phyloP scores from a whole-genome alignment of 2,113 vertebrate species.

The Agapornis roseicollis region DNA sequence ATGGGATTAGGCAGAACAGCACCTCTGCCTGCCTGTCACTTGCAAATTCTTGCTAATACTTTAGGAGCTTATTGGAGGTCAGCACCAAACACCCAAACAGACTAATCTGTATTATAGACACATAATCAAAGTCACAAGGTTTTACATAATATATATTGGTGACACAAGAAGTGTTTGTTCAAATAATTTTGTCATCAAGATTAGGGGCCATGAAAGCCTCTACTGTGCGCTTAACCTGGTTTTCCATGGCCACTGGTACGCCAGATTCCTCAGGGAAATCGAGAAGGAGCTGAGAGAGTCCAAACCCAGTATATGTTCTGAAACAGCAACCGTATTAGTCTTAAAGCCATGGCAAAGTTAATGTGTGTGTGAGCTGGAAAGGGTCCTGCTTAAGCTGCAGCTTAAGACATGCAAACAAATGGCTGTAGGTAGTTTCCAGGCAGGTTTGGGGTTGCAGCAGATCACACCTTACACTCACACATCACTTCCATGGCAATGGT shows the following conservation, averaged over 20 bases:
- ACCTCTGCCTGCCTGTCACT: conserved; percentile 71
- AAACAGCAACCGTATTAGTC: not conserved
- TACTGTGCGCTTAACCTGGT: conserved; percentile 62
- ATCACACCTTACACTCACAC: not conserved
- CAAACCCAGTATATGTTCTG: not conserved
- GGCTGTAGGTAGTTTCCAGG: not conserved
- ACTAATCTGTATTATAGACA: conserved; percentile 71
- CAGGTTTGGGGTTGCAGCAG: not conserved
- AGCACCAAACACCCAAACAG: conserved; percentile 74
- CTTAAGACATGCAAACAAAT: not conserved
- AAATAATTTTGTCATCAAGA: conserved; percentile 63
- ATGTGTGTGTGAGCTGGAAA: not conserved
- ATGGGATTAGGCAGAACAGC: conserved; percentile 61
- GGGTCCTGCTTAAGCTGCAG: not conserved
- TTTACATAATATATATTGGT: conserved; percentile 73
- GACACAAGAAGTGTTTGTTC: conserved; percentile 68
- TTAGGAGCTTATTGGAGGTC: conserved; percentile 73
- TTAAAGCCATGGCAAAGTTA: not conserved
- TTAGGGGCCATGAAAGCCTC: conserved; percentile 67
- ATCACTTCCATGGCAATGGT: not conserved
- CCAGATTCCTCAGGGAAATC: not conserved
- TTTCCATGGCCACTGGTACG: not conserved
- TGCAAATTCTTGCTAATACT: conserved; percentile 71
- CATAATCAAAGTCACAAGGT: conserved; percentile 73
- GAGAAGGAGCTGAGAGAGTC: not conserved